Percentiles rank a stretch among this genome's conserved stretches.
These are phyloP conservation scores for Pteronura brasiliensis DNA, from an alignment of 2,113 vertebrate genomes.

Conservation along the genomic window DNA sequence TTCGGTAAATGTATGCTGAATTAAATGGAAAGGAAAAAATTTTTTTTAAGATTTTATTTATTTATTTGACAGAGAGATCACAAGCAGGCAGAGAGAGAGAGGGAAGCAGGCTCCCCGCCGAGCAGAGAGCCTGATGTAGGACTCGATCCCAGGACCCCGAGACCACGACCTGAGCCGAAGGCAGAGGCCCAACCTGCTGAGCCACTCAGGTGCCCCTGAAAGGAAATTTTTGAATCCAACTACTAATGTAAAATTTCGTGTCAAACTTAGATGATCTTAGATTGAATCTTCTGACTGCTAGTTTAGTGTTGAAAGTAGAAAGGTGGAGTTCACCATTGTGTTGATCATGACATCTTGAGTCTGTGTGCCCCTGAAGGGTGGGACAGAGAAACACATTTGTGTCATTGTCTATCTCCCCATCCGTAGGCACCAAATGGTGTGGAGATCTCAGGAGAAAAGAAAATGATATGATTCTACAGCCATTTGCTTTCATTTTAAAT, in stretches of 20 bases:
- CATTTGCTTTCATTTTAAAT: neutral
- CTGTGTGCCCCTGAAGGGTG: no score
- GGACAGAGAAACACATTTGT: neutral
- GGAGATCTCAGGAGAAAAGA: neutral
- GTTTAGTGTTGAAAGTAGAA: neutral
- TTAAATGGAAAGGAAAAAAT: neutral
- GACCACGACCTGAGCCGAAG: no score
- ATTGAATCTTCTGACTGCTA: neutral
- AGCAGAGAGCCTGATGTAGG: no score
- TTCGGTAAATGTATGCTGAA: neutral
- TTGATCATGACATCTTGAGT: neutral
- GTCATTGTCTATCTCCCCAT: fast-evolving
- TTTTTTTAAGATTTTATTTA: no score
- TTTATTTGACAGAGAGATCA: no score
- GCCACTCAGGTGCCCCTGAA: no score
- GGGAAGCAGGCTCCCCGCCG: no score
- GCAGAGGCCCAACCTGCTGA: no score
- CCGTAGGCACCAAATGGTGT: no score
- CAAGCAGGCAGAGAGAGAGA: no score
- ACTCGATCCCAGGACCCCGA: no score
- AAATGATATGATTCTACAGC: fast-evolving
- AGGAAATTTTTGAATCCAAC: neutral
- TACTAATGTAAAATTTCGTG: neutral
- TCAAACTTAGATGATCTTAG: neutral
- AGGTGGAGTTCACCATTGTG: neutral